Evolutionary conservation across 2,113 vertebrate species (phyloP).

Genomic region (Dendropsophus ebraccatus): DNA sequence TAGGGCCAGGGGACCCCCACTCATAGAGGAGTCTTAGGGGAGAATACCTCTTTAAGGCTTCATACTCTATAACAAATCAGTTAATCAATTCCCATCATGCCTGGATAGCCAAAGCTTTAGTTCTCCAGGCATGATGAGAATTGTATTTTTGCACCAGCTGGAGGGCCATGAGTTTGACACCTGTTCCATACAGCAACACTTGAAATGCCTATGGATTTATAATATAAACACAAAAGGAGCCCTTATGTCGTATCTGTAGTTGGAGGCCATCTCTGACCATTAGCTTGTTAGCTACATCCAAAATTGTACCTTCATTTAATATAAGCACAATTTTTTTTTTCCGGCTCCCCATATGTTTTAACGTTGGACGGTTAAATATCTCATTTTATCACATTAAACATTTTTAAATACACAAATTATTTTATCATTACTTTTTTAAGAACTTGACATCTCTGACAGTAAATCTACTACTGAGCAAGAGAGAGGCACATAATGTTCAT

Average conservation of each 20-base stretch:
- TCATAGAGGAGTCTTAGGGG: no score
- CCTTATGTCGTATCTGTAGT: neutral
- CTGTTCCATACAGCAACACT: no score
- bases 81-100: no score
- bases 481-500: neutral
- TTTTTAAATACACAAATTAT: conserved; percentile 5
- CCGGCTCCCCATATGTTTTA: neutral
- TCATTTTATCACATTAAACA: neutral
- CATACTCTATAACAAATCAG: no score
- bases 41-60: no score
- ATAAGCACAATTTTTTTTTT: neutral
- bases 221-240: no score
- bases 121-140: no score
- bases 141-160: no score
- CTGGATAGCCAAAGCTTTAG: no score
- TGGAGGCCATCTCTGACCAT: neutral
- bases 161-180: no score
- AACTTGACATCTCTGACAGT: neutral
- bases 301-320: neutral
- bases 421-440: neutral
- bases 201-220: no score
- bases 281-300: neutral
- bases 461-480: neutral
- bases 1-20: no score
- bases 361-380: neutral